phyloP scores from a whole-genome alignment of 2,888 invertebrate species.

The Spicauda simplicius region DNA sequence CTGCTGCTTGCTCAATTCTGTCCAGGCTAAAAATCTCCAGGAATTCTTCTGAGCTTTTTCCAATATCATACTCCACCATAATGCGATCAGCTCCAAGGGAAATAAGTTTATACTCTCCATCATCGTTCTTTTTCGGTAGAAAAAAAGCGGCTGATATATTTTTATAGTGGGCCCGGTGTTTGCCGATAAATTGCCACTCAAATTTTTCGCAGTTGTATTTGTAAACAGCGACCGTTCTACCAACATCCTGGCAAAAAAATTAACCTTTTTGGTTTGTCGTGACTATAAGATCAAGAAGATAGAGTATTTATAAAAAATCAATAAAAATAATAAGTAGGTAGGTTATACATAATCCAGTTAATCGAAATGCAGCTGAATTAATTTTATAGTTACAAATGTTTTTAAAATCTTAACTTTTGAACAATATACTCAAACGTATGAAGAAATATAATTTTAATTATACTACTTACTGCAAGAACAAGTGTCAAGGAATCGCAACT shows the following conservation, averaged over 20 bases:
- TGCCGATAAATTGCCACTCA: conserved; percentile 84
- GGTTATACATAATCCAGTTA: too few species aligned
- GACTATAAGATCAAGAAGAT: too few species aligned
- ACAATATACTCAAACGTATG: too few species aligned
- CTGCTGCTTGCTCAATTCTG: conserved; percentile 86
- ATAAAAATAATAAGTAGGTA: too few species aligned
- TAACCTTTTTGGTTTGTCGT: too few species aligned
- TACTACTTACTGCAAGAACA: conserved; percentile 82
- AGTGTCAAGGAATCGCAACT: conserved; percentile 81
- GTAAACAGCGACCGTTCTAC: conserved; percentile 80
- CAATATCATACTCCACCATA: conserved; percentile 85
- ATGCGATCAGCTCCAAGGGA: conserved; percentile 85
- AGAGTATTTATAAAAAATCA: too few species aligned
- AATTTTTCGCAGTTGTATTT: conserved; percentile 62
- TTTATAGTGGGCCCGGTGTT: conserved; percentile 86
- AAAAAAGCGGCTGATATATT: conserved; percentile 85
- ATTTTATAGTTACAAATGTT: too few species aligned
- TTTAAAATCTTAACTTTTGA: too few species aligned
- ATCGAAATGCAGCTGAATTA: too few species aligned
- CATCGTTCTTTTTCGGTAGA: conserved; percentile 61
- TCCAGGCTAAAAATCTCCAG: conserved; percentile 76
- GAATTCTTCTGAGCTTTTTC: conserved; percentile 67
- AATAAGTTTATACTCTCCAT: conserved; percentile 75
- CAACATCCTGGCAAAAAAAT: conserved; percentile 73
- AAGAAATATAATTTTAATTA: too few species aligned